Conservation (phyloP, 2,888 invertebrate genomes). For the Chymomyza procnemis region DNA sequence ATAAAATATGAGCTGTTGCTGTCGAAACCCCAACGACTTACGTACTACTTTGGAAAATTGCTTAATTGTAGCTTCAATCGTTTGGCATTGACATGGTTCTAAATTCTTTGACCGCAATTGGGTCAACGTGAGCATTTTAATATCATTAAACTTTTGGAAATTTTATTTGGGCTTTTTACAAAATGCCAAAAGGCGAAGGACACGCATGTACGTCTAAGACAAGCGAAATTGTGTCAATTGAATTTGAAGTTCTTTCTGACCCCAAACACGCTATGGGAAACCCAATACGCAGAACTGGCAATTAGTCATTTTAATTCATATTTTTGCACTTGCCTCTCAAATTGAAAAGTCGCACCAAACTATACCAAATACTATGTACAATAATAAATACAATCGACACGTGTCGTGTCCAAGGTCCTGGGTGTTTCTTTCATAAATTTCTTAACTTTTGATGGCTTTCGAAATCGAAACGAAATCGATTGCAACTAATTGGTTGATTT, state of each 20-base stretch:
- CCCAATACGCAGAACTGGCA: neutral
- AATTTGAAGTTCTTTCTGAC: neutral
- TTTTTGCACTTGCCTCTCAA: conserved; percentile 31
- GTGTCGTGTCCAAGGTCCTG: conserved; percentile 36
- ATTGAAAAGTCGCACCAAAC: conserved; percentile 46
- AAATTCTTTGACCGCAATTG: neutral
- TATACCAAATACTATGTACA: conserved; percentile 18
- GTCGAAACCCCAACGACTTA: neutral
- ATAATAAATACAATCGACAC: conserved; percentile 24
- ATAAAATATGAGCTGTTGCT: conserved; percentile 20
- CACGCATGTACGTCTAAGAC: neutral
- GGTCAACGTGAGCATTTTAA: neutral
- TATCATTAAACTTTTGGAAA: neutral
- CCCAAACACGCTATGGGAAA: neutral
- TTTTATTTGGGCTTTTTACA: neutral
- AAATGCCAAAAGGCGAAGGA: neutral
- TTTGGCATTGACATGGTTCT: neutral
- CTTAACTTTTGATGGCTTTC: conserved; percentile 27
- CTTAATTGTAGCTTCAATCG: neutral
- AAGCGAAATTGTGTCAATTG: neutral
- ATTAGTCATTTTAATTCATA: conserved; percentile 1
- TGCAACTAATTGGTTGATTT: conserved; percentile 55
- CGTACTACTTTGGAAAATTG: neutral
- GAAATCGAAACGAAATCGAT: conserved; percentile 58
- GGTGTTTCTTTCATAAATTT: conserved; percentile 14